Base-by-base conservation (phyloP, 2,113 vertebrate genomes). In the Haliaeetus leucogaster region DNA sequence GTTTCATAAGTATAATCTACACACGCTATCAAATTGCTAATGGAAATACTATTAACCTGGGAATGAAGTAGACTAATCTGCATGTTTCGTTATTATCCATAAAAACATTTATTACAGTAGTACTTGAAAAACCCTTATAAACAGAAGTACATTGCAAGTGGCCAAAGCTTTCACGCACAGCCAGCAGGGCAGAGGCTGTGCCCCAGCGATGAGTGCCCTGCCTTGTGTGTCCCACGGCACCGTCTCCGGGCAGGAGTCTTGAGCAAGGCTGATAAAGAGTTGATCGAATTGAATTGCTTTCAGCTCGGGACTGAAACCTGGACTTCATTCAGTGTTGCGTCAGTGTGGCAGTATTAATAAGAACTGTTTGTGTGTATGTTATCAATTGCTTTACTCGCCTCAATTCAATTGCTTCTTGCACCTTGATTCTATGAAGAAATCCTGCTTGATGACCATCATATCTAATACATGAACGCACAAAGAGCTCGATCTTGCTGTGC, bases 131-230 rank as follows among this genome's bases (percentile, higher is more conserved):
- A 7, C 11, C 7, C 5, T 21, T 58, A 32, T 61, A 67, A 71
- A 62, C 14, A 10, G 11, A 25, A 82, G 12, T 63, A 22, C 9
- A 2, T 72, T n/a, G 32, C 25, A 71, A 42, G 27, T 19, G 30
- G 30, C 18, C 55, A 11, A 42, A 79, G 34, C 6, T 83, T 77
- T 68, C 36, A 8, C 2, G 6, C 4, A 1, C 4, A 8, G 16
- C 45, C 18, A 19, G 18, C 13, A 50, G 79, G 40, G 36, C 53
- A 80, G 88, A 88, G 56, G 56, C 47, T 71, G 65, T 47, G 34
- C 29, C 29, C 1, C 1, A 18, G 42, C 32, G 16, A 19, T 0
- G 0, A 12, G 26, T 40, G 22, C 61, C 22, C 30, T 19, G 2
- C 1, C 5, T 12, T 2, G 2, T 42, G 59, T 65, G 26, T 42